Base-by-base conservation (phyloP, 1,140 invertebrate genomes). In the Diabrotica virgifera region DNA sequence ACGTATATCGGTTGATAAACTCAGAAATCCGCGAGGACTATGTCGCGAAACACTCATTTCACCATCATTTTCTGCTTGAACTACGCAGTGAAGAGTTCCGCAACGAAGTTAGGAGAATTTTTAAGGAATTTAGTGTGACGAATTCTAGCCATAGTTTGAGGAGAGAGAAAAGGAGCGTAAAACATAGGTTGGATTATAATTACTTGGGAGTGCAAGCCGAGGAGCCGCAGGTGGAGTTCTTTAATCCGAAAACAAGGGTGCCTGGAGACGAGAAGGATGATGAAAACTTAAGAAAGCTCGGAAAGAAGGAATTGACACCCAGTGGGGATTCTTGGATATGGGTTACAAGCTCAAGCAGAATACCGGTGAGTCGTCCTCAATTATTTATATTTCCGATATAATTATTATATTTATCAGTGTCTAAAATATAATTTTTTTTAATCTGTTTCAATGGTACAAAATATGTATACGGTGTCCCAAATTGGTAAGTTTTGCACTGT, bases 261-360 rank as follows among this genome's bases (percentile, higher is more conserved):
- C 84, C 85, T n/a, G 73, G 88, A 3, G 86, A 88, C 64, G 85
- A 86, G 64, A 86, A 85, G 63, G 86, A 87, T 64, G 81, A 82
- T 8, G 80, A 83, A 14, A 82, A 84, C 62, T 83, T 83, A 74
- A 79, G 81, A 57, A 80, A 78, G 36, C 84, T 82, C 0, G 84
- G 84, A 0, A 77, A 80, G 0, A 86, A 86, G 67, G 85, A 84
- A 0, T 81, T 83, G 0, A 85, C 85, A 0, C 85, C 85, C 0
- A 86, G 84, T 13, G 87, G 85, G 11, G 86, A 89, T 70, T 85
- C 86, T 37, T 90, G 89, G 89, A 86, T 91, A 64, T 92, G 89
- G 86, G 75, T 92, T 53, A 90, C 90, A 14, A 88, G 88, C 67
- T 90, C 90, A 71, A 90, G 89, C 11, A 83, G 89, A 64, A 89